Evolutionary conservation across 2,113 vertebrate species (phyloP), one percentile per base, ranked within the genome.

Genomic region (Chauna torquata): DNA sequence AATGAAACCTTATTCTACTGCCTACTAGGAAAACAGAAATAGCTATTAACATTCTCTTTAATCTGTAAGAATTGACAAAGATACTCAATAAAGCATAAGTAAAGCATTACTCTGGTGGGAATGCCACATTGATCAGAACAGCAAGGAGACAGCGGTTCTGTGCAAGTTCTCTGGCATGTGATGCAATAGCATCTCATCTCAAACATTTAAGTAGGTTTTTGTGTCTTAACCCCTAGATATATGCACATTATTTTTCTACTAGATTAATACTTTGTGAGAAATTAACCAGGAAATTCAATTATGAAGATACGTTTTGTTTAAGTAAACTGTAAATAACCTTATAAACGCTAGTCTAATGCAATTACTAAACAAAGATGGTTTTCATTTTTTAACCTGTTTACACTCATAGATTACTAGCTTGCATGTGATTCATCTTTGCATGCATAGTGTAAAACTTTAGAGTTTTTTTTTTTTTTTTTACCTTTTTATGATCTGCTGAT

Each of bases 391-490:
- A 86, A 65, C 65, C 34, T 69, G 55, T 78, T 95, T 61, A 79
- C 23, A 62, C 74, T 92, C 70, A 45, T 9, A 49, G 70, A 57
- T 86, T 91, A 71, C 40, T 71, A 30, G 88, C 97, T 97, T 96
- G 94, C 97, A 97, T 89, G 61, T 88, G 74, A 89, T 65, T 87
- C 40, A 49, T 72, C 58, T 93, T 94, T 70, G 91, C 93, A 94
- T 90, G 87, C 91, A 91, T 55, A 94, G 66, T 58, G 59, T 70
- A 90, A 79, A 96, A 77, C 55, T 4, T 27, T 32, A 69, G 22
- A 69, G 16, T 77, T 32, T 24, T 24, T 1, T 47, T 90, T 82
- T 58, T 11, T 86, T 83, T 50, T 93, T 89, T n/a, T n/a, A n/a
- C n/a, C n/a, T n/a, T 78, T 87, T 85, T 91, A 93, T 86, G 62